Evolutionary conservation across 2,888 invertebrate species (phyloP).

Genomic region (Antitype chi): DNA sequence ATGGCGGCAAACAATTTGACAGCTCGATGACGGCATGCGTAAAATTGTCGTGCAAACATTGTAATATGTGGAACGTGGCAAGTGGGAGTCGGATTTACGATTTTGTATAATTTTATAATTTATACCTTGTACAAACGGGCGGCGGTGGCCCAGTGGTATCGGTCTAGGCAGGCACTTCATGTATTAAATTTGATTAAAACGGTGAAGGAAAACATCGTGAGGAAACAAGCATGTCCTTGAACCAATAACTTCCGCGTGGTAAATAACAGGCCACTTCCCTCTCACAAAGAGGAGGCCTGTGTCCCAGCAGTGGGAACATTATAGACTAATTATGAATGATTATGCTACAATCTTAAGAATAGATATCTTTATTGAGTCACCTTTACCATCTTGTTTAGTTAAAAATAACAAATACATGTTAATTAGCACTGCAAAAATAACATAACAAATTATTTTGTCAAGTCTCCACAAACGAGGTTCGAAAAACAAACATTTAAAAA

Average conservation of each 20-base stretch:
- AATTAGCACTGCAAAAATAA: slow-evolving; percentile 6
- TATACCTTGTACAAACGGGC: neutral
- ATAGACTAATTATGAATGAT: too few relatives aligned
- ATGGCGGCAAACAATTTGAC: slow-evolving; percentile 59
- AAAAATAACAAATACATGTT: slow-evolving; percentile 16
- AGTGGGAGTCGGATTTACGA: slow-evolving; percentile 40
- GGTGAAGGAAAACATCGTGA: too few relatives aligned
- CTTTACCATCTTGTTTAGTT: neutral
- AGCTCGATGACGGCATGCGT: slow-evolving; percentile 60
- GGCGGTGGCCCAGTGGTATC: too few relatives aligned
- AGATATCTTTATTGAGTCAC: neutral
- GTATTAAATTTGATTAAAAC: too few relatives aligned
- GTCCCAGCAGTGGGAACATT: too few relatives aligned
- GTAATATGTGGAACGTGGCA: slow-evolving; percentile 32
- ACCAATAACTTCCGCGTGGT: too few relatives aligned
- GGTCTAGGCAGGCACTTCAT: too few relatives aligned
- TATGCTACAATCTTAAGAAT: neutral
- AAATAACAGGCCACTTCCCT: too few relatives aligned
- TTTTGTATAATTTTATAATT: slow-evolving; percentile 23
- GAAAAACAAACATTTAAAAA: slow-evolving; percentile 40
- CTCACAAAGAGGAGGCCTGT: too few relatives aligned
- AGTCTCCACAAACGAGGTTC: slow-evolving; percentile 1
- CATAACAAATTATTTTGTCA: slow-evolving; percentile 24
- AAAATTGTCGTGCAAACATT: slow-evolving; percentile 63
- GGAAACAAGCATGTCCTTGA: too few relatives aligned